Percentiles rank a stretch among this genome's conserved stretches.
These are phyloP conservation scores for Lutraria rhynchaena DNA, from an alignment of 1,140 invertebrate species.

Conservation along the genomic window DNA sequence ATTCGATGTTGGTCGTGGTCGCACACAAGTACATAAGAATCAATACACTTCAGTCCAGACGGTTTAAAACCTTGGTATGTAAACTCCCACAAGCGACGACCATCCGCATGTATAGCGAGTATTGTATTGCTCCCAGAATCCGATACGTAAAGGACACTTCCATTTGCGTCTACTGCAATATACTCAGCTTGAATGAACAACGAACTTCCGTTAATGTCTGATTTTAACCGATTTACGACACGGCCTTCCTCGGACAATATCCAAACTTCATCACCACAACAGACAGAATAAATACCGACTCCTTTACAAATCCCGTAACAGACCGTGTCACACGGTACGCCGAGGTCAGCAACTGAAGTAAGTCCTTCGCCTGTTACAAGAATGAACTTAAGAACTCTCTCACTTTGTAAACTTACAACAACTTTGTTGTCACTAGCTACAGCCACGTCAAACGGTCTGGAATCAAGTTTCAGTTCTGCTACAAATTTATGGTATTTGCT, in stretches of 20 bases:
- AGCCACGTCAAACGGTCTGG: slow-evolving; percentile 52
- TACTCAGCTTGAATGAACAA: slow-evolving; percentile 55
- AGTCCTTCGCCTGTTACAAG: slow-evolving; percentile 31
- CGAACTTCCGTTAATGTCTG: slow-evolving; percentile 18
- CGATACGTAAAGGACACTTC: slow-evolving; percentile 32
- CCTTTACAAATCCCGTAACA: slow-evolving; percentile 47
- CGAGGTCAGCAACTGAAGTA: slow-evolving; percentile 45
- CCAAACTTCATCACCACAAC: slow-evolving; percentile 57
- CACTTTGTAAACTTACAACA: slow-evolving; percentile 57
- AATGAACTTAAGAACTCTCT: slow-evolving; percentile 54
- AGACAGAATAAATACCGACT: slow-evolving; percentile 41
- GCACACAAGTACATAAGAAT: slow-evolving; percentile 39
- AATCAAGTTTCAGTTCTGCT: slow-evolving; percentile 45
- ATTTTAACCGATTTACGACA: slow-evolving; percentile 35
- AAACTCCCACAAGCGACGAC: slow-evolving; percentile 51
- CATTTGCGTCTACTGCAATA: slow-evolving; percentile 16
- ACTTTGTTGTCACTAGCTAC: slow-evolving; percentile 40
- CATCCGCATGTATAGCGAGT: slow-evolving; percentile 46
- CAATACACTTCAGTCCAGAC: slow-evolving; percentile 31
- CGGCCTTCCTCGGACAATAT: slow-evolving; percentile 49
- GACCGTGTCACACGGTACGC: slow-evolving; percentile 51
- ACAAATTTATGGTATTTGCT: slow-evolving; percentile 31
- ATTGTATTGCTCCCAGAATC: slow-evolving; percentile 42
- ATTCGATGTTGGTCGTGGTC: slow-evolving; percentile 53
- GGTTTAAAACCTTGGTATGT: slow-evolving; percentile 51